Evolutionary conservation across 2,888 invertebrate species (phyloP), one percentile per base, ranked within the genome.

Genomic region (Auanema sp.): DNA sequence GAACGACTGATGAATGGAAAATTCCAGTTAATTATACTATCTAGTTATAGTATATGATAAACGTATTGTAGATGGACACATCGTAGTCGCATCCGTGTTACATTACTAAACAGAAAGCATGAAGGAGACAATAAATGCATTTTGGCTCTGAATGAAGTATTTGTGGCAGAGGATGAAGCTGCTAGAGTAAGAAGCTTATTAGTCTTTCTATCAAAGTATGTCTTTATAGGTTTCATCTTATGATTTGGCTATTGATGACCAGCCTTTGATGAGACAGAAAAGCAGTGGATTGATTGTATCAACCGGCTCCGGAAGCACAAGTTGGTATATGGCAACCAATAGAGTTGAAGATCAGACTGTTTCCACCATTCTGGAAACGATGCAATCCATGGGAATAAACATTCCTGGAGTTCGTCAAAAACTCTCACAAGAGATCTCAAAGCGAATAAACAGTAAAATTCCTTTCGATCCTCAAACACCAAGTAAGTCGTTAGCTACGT

Each of bases 261-360:
- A 78, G 3, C 88, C 89, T 1, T 89, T 89, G 80, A 90, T 91
- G 33, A 92, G 92, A 85, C 91, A 95, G 50, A 98, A 97, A 86
- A 92, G 95, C 83, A 96, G 96, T 0, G 98, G 98, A 0, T 85
- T 99, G 1, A 96, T 95, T 69, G 90, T 96, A 8, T 91, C 92
- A 71, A 97, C 97, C 0, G 98, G 98, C 24, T 97, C 97, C 0
- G 98, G 98, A 0, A 96, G 95, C 21, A 96, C 95, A 0, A 94
- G 95, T 0, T 99, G 98, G 98, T 71, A 69, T 50, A 58, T 66
- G n/a, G 68, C 69, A 47, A 69, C 71, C 69, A 73, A 73, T 52
- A 41, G 70, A 5, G 62, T 73, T 18, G 73, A 73, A 50, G 71
- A 73, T 33, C 54, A 59, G 14, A 66, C 64, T 4, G 69, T 70